Conservation (phyloP, 1,140 invertebrate species). For the Portunus trituberculatus region DNA sequence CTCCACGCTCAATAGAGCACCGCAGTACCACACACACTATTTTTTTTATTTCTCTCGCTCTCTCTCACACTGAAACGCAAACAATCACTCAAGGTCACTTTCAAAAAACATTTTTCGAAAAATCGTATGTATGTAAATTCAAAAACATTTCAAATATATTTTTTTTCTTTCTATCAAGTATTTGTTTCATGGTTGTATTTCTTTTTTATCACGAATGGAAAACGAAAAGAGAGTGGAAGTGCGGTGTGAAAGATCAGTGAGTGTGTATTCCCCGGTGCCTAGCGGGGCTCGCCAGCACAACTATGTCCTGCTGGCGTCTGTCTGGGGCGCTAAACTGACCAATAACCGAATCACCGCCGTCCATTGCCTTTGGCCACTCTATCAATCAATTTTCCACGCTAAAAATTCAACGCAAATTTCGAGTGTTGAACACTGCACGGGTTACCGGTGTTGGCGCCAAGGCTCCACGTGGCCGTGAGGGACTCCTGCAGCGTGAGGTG, state of each 20-base stretch:
- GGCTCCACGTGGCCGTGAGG: neutral
- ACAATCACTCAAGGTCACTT: slow-evolving; percentile 35
- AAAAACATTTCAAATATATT: neutral
- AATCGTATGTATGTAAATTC: neutral
- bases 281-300: neutral
- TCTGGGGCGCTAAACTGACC: slow-evolving; percentile 34
- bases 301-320: neutral
- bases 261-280: neutral
- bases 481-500: neutral
- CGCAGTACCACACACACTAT: slow-evolving; percentile 5
- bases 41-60: neutral
- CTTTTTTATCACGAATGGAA: neutral
- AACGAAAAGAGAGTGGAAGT: neutral
- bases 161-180: neutral
- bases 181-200: neutral
- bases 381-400: slow-evolving; percentile 65
- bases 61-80: slow-evolving; percentile 21
- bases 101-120: neutral
- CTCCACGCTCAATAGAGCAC: slow-evolving; percentile 34
- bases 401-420: slow-evolving; percentile 21
- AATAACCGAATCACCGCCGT: slow-evolving; percentile 62
- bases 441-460: slow-evolving; percentile 38
- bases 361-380: slow-evolving; percentile 43
- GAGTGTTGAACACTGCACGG: slow-evolving; percentile 51
- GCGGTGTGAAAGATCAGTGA: neutral